Evolutionary conservation across 2,888 invertebrate genomes (phyloP), one percentile per base, ranked within the genome.

Genomic region (Lithosia quadra): DNA sequence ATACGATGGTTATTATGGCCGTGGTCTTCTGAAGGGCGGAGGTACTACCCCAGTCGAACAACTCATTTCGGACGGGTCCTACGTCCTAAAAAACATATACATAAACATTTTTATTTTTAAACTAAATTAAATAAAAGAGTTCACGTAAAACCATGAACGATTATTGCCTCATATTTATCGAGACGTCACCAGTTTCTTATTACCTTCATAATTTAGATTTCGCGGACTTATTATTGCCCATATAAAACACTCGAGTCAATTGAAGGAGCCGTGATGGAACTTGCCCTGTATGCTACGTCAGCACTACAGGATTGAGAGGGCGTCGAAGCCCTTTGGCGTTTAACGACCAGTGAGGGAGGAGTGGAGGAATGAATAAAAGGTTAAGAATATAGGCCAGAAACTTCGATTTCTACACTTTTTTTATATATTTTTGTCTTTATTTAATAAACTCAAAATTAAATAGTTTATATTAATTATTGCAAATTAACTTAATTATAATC

Each of bases 231-330:
- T 73, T 69, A 75, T 73, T 61, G 68, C 65, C 71, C 69, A 74
- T 78, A 75, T 74, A 74, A 76, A 78, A 78, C 77, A 82, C 78
- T 81, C 70, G 73, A 76, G 65, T 64, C 67, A 8, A 57, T 66
- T 73, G 68, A 68, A 73, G 80, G 79, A 78, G 79, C 74, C 77
- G 74, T 76, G 75, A 69, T 49, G 57, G 39, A 57, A 63, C 63
- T 36, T 22, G 9, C 65, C 72, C 71, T 79, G 75, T 77, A 73
- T 78, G 82, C 82, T 65, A 65, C 75, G 85, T 86, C 88, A 84
- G 85, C 86, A 65, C 73, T 76, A 73, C 73, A 72, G 70, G 78
- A 84, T 80, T 76, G 80, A 81, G 82, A 80, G 86, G 86, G 86
- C 74, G 80, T 76, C 72, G 72, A 78, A 80, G 79, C 76, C 84